These are phyloP conservation scores for Subanguina moxae DNA, from an alignment of 1,140 invertebrate genomes.

Conservation along the genomic window DNA sequence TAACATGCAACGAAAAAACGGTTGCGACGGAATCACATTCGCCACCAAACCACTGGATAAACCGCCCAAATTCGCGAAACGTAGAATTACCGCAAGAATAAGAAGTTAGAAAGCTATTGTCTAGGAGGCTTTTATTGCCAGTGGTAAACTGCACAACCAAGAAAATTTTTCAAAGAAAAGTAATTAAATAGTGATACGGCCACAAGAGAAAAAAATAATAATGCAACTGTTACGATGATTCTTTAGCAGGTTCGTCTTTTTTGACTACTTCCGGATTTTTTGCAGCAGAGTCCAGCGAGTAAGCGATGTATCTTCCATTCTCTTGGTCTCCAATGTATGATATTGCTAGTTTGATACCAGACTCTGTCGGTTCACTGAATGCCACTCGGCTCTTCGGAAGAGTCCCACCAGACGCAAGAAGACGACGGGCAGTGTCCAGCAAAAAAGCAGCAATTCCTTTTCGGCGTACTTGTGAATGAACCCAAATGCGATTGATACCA, in stretches of 20 bases:
- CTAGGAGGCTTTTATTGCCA: neutral
- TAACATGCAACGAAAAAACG: too few species aligned
- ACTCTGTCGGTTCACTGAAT: conserved; percentile 34
- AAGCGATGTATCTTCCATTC: conserved; percentile 23
- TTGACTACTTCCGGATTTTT: neutral
- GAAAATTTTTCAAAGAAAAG: neutral
- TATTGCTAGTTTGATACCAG: conserved; percentile 23
- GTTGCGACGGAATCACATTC: too few species aligned
- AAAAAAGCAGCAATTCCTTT: conserved; percentile 32
- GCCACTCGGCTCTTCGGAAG: conserved; percentile 28
- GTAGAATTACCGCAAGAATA: too few species aligned
- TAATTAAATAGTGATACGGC: too few species aligned
- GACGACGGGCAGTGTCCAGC: conserved; percentile 26
- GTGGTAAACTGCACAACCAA: neutral
- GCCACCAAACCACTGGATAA: too few species aligned
- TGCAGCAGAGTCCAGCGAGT: neutral
- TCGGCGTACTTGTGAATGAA: conserved; percentile 34
- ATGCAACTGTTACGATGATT: too few species aligned
- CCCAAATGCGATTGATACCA: conserved; percentile 47
- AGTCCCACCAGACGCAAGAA: conserved; percentile 2
- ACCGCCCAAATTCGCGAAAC: neutral
- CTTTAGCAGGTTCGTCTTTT: neutral
- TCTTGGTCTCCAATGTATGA: conserved; percentile 24
- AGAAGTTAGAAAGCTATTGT: too few species aligned
- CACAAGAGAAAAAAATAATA: too few species aligned